Evolutionary conservation across 2,888 invertebrate genomes (phyloP), one percentile per base, ranked within the genome.

Genomic region (Encarsia formosa): DNA sequence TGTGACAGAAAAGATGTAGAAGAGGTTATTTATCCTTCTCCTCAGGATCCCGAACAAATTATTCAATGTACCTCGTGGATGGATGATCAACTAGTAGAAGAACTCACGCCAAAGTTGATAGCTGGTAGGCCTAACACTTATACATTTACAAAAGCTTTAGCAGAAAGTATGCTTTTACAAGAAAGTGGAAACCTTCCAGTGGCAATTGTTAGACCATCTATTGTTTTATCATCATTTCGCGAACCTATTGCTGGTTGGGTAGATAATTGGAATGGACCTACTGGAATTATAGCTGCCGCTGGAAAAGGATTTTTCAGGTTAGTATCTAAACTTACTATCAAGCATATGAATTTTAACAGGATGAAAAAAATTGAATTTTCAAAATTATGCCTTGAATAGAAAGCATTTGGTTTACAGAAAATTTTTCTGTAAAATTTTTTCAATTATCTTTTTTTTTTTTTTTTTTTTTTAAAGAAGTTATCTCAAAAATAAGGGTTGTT

Each of bases 71-170:
- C 77, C 51, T 72, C 75, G 52, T 73, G 70, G 61, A 69, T 77
- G 68, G 73, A 76, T 24, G 75, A 77, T 58, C 71, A 75, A 16
- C 67, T 76, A 44, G 65, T 78, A 18, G 74, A 77, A 31, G 71
- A 73, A 15, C 65, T 78, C 54, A 77, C 76, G 31, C 71, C 73
- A 16, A 70, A 66, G 59, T 60, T 77, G 40, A 75, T 77, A 41
- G 76, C 76, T 24, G 72, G 71, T 48, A 79, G 84, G 57, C 87
- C 87, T 23, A 87, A 87, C 71, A 86, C 86, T 1, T 87, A 87
- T 75, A 86, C 86, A 2, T 82, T 81, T 67, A 86, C 86, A 32
- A 87, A 87, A 73, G 85, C 86, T 34, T 72, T 87, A 61, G 85
- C 85, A 5, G 87, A 87, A 67, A 78, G 79, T 63, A 70, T 84